Evolutionary conservation across 2,797 vertebrate species (phyloP).

Genomic region (Paratrypauchen microcephalus): DNA sequence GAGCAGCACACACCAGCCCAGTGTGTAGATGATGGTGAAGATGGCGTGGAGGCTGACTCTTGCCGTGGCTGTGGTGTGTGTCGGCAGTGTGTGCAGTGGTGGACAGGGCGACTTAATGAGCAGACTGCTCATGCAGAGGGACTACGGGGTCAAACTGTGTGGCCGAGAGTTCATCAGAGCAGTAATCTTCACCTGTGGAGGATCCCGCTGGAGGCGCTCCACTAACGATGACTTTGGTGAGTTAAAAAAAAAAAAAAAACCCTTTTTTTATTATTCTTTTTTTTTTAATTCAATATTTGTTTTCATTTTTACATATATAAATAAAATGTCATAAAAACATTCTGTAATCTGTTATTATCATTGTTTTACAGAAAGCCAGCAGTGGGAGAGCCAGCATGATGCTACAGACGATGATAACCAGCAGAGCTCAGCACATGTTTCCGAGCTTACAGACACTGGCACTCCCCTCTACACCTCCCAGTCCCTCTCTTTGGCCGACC

Average conservation of each 20-base stretch:
- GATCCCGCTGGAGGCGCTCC: slow-evolving; percentile 83
- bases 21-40: slow-evolving; percentile 16
- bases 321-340: not conserved
- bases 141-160: slow-evolving; percentile 84
- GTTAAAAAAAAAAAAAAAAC: slow-evolving; percentile 17
- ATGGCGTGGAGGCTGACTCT: slow-evolving; percentile 64
- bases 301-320: not conserved
- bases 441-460: slow-evolving; percentile 10
- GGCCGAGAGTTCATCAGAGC: slow-evolving; percentile 90
- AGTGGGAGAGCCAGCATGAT: slow-evolving; percentile 40
- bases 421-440: slow-evolving; percentile 27
- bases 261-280: too few species aligned
- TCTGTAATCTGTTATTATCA: not conserved
- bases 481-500: slow-evolving; percentile 61
- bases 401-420: slow-evolving; percentile 27
- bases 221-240: slow-evolving; percentile 49
- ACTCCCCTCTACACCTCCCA: slow-evolving; percentile 23
- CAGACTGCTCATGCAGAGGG: slow-evolving; percentile 59
- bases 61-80: slow-evolving; percentile 54
- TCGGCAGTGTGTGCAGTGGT: slow-evolving; percentile 49
- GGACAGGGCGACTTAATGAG: slow-evolving; percentile 51
- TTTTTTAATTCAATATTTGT: not conserved
- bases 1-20: not conserved
- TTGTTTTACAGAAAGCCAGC: slow-evolving; percentile 49
- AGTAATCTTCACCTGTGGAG: slow-evolving; percentile 88